Base-by-base conservation (phyloP, 2,888 invertebrate species). In the Epistrophe grossulariae region DNA sequence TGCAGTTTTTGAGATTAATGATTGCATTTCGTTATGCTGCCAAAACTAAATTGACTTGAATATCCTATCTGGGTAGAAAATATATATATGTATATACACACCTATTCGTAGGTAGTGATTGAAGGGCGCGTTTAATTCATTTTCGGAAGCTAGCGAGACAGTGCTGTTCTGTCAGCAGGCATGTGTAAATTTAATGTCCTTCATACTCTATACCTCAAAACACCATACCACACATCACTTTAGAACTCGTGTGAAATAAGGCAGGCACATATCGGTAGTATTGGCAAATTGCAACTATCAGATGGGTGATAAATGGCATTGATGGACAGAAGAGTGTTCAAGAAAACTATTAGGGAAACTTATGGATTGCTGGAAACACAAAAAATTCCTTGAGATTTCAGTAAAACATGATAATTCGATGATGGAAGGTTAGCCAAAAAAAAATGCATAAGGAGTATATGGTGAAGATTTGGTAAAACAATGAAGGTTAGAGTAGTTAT, bases 1-100 rank as follows among this genome's bases (percentile, higher is more conserved):
- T 87, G 87, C 79, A 87, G 87, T 83, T 87, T 62, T 70, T 72
- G 87, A 72, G 82, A 83, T 87, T 87, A 87, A 83, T 87, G 87
- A 83, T 87, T 87, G 72, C 83, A 83, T 87, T 87, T 83, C 79
- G 83, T 79, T 87, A 76, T 76, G 79, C 79, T 68, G 74, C 79
- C 66, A 71, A 79, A 79, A 83, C 83, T 83, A 79, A 87, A 87
- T 87, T 77, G 79, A 87, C 87, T 87, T 82, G 87, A 82, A 83
- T 83, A 83, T 84, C 84, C 84, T 80, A 80, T 84, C 13, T 74
- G 64, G 43, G 43, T 66, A 13, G 15, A 38, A 24, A 11, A 73
- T 0, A 17, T 1, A 15, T 6, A 6, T 15, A 45, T 24, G 3
- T 24, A 24, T 24, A 24, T 24, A n/a, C 50, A 3, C 9, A 38